These are phyloP conservation scores for Halcyon leucocephala DNA, from an alignment of 2,797 vertebrate genomes.

Conservation along the genomic window DNA sequence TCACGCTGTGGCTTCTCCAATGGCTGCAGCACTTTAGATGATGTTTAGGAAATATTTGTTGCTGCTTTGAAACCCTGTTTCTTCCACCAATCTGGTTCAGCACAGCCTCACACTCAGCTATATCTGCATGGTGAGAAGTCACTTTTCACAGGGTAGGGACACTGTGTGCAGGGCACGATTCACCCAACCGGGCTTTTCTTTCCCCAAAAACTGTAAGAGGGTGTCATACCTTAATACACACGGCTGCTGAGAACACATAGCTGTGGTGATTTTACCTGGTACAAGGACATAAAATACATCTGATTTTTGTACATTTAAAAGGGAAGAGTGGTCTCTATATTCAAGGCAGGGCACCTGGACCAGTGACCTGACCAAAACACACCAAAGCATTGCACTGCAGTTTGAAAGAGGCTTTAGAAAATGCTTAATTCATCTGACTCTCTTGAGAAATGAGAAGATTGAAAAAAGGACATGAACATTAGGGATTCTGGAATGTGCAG, in stretches of 20 bases:
- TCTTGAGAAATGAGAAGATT: not conserved
- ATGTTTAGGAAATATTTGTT: not conserved
- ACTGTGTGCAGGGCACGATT: rapidly evolving
- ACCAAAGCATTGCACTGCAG: not conserved
- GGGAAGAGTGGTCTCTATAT: not conserved
- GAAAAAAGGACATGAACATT: not conserved
- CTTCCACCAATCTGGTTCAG: not conserved
- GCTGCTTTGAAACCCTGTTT: not conserved
- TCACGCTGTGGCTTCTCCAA: not conserved
- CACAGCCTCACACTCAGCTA: rapidly evolving
- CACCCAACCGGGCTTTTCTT: not conserved
- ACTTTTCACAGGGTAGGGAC: rapidly evolving
- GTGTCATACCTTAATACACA: not conserved
- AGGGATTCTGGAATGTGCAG: not conserved
- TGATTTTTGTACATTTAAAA: not conserved
- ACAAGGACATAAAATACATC: not conserved
- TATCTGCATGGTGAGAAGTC: not conserved
- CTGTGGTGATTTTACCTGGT: not conserved
- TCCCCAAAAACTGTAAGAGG: not conserved
- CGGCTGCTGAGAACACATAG: rapidly evolving
- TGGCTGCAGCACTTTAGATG: not conserved
- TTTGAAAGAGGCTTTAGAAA: not conserved
- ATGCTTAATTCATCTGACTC: not conserved
- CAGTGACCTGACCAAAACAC: not conserved
- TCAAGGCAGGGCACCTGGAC: not conserved